Base-by-base conservation (phyloP, 2,888 invertebrate species). In the Therioaphis trifolii region DNA sequence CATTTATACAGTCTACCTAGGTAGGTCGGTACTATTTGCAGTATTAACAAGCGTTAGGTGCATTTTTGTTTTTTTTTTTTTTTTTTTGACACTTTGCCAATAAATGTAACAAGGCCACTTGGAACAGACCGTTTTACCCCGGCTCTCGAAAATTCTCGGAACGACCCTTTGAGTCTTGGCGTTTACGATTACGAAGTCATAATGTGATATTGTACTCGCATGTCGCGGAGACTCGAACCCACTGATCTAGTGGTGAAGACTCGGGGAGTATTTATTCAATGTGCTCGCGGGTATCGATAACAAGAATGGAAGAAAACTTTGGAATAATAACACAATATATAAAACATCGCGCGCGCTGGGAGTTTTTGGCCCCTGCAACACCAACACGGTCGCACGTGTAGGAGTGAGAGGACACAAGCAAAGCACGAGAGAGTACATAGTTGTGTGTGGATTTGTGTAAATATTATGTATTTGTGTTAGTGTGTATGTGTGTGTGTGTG, bases 281-380 rank as follows among this genome's bases (percentile, higher is more conserved):
- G 29, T 52, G 35, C 24, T 58, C 77, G 35, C 35, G 24, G 7
- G 52, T 49, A 78, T 78, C 77, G 49, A 78, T 78, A 78, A 52
- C 15, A 76, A 29, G 40, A 63, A 46, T 18, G n/a, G 61, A 52
- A 66, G 66, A 52, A 77, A 77, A 52, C 66, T 66, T 66, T 66
- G 12, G 77, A 66, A 78, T 66, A 78, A 24, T 66, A 52, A 66
- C 24, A 18, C 21, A n/a, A 35, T 55, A 55, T 52, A 21, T 35
- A 35, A 55, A 18, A 14, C 55, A 4, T 27, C 35, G 27, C 35
- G 72, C 14, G 72, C 24, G 49, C 75, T 14, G 18, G 29, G 40
- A 40, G 58, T 58, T 75, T 35, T 75, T 18, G 27, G 27, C 18
- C 24, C 58, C n/a, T n/a, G n/a, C 4, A 35, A 58, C 40, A 5